Base-by-base conservation (phyloP, 2,113 vertebrate genomes). In the Anarhynchus alexandrinus region DNA sequence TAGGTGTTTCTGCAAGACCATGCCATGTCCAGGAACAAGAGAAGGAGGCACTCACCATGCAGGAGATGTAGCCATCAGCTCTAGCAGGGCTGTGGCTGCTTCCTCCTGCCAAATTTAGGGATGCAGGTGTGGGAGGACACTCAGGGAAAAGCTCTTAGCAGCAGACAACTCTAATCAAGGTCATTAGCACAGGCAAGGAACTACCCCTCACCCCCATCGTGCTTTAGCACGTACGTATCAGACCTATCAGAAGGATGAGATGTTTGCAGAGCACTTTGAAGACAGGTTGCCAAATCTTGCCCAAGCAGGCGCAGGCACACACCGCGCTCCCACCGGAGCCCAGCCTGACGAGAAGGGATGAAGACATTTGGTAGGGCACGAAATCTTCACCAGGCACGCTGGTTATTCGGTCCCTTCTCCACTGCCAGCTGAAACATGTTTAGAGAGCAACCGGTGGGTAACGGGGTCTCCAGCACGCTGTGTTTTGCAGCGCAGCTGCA, bases 301-400 rank as follows among this genome's bases (percentile, higher is more conserved):
- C 43, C 38, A 14, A 38, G 76, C 26, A 73, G 19, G 25, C 22
- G 15, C 45, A 45, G 43, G 66, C 8, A 4, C n/a, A n/a, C 16
- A 10, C 10, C 6, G 3, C 0, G 3, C 55, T 78, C 66, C 77
- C n/a, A 52, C 15, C 23, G 10, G 51, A 86, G 38, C 32, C 43
- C 66, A 61, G 52, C 32, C 43, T 61, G 49, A 40, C 5, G 3
- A 32, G 69, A 45, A 25, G 18, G 27, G 47, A 43, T 17, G 29
- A 47, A 79, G 73, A 47, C 12, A 12, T 17, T 32, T 47, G 2
- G 0, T 0, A 38, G 18, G 17, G 34, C 62, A 47, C 1, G 4
- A 78, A 73, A 1, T 5, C 8, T 10, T 27, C 1, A 0, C 25
- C 42, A 57, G 32, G 11, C 32, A 38, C 1, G 2, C 18, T 72